Evolutionary conservation across 2,797 vertebrate species (phyloP).

Genomic region (Epinephelus malabaricus): DNA sequence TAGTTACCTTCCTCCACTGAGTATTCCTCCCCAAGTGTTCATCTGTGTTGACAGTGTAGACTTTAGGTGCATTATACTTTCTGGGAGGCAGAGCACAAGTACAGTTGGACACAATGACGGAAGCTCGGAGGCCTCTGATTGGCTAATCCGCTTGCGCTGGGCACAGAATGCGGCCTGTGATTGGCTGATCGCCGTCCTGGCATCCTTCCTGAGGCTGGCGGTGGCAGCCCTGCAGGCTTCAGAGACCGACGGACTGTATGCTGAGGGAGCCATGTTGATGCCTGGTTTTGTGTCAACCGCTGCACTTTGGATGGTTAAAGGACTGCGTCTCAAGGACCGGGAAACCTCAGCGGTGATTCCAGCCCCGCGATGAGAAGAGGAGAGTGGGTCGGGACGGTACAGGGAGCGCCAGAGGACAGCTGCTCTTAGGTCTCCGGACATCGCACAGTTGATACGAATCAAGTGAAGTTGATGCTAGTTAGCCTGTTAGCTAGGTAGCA

Average conservation of each 20-base stretch:
- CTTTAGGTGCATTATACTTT: slow-evolving; percentile 43
- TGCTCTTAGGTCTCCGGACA: slow-evolving; percentile 58
- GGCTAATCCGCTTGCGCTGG: slow-evolving; percentile 61
- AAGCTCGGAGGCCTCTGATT: slow-evolving; percentile 70
- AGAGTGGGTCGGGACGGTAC: slow-evolving; percentile 54
- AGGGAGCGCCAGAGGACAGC: slow-evolving; percentile 50
- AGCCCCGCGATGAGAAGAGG: slow-evolving; percentile 77
- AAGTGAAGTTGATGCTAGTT: slow-evolving; percentile 80
- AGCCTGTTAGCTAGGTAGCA: slow-evolving; percentile 75
- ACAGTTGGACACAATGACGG: slow-evolving; percentile 75
- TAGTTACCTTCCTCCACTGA: no score
- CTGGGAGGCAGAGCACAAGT: slow-evolving; percentile 31
- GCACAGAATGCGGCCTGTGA: slow-evolving; percentile 63
- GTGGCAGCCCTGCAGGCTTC: slow-evolving; percentile 65
- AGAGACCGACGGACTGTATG: slow-evolving; percentile 62
- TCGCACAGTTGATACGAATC: slow-evolving; percentile 57
- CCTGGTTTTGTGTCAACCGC: slow-evolving; percentile 66
- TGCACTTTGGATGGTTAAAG: slow-evolving; percentile 70
- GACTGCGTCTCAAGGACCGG: slow-evolving; percentile 47
- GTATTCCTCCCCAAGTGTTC: no score
- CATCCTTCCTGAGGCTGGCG: slow-evolving; percentile 67
- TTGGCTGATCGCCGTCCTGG: slow-evolving; percentile 72
- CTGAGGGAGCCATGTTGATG: slow-evolving; percentile 85
- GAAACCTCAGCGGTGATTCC: slow-evolving; percentile 66
- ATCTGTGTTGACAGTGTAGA: no score